These are phyloP conservation scores for Pantala flavescens DNA, from an alignment of 1,140 invertebrate species.

Conservation along the genomic window DNA sequence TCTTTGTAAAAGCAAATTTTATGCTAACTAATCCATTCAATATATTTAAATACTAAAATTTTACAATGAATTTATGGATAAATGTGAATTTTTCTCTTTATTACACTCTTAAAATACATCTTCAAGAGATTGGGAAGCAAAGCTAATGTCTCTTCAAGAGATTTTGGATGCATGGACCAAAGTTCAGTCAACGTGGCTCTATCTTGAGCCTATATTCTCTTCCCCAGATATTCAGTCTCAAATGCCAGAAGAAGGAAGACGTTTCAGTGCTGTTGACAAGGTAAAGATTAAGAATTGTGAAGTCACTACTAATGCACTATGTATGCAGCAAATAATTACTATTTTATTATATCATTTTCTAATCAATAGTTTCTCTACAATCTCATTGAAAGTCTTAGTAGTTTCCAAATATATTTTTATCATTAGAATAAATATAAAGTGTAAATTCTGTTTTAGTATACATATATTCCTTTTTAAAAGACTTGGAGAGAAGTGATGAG, in stretches of 20 bases:
- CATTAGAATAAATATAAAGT: no score
- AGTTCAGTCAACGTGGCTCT: constrained; percentile 94
- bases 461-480: constrained; percentile 27
- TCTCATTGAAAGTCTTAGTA: constrained; percentile 7
- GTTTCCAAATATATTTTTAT: neutral
- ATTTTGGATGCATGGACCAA: constrained; percentile 94
- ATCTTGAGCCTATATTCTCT: constrained; percentile 94
- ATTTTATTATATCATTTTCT: neutral
- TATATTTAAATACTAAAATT: no score
- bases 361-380: neutral
- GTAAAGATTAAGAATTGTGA: constrained; percentile 27
- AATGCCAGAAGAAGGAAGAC: constrained; percentile 85
- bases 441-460: neutral
- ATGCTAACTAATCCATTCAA: no score
- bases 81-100: no score
- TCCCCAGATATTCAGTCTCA: constrained; percentile 94
- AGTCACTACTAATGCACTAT: no score
- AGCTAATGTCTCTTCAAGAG: constrained; percentile 68
- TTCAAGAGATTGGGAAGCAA: constrained; percentile 63
- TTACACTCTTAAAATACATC: no score
- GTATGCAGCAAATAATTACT: no score
- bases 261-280: constrained; percentile 87
- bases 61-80: no score
- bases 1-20: no score
- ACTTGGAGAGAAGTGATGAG: constrained; percentile 95